Evolutionary conservation across 2,888 invertebrate species (phyloP), one percentile per base, ranked within the genome.

Genomic region (Mamestra brassicae): DNA sequence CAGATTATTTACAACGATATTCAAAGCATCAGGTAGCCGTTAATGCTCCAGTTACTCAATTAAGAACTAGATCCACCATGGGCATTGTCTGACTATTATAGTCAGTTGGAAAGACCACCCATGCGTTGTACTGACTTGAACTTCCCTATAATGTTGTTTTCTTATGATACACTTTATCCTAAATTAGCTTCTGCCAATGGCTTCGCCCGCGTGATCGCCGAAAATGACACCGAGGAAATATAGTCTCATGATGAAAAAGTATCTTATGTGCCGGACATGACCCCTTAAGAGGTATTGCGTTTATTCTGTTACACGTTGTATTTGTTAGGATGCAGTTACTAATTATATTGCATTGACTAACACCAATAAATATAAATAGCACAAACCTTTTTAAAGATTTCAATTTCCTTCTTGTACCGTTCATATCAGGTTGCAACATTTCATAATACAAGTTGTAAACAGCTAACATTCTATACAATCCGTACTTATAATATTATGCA

Each of bases 401-500:
- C 6, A 52, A 68, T 68, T 54, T 63, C 26, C 45, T 81, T 60
- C 55, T 61, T 68, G 50, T 36, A 26, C 8, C 42, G n/a, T 36
- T 34, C 4, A 34, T 34, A 42, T 38, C 8, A n/a, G 7, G 42
- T 62, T 52, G 17, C 26, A 62, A 58, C n/a, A 64, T 82, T 61
- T 68, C 26, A 58, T 58, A 68, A 15, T 36, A 54, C 42, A 1
- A 50, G 13, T 64, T 74, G 36, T 50, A 42, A n/a, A 58, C 36
- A 50, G 36, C 13, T 17, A 61, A 58, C 58, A 58, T 69, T 68
- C 1, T 64, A 15, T 61, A n/a, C 61, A 71, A 47, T 71, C 10
- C n/a, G 38, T 50, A 55, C 62, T 36, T 60, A 71, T 26, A 26
- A 60, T 26, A 66, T 84, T 84, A 80, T 75, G 84, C 84, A 80